Percentiles rank a stretch among this genome's conserved stretches.
These are phyloP conservation scores for Poecilus cupreus DNA, from an alignment of 2,888 invertebrate genomes.

Conservation along the genomic window DNA sequence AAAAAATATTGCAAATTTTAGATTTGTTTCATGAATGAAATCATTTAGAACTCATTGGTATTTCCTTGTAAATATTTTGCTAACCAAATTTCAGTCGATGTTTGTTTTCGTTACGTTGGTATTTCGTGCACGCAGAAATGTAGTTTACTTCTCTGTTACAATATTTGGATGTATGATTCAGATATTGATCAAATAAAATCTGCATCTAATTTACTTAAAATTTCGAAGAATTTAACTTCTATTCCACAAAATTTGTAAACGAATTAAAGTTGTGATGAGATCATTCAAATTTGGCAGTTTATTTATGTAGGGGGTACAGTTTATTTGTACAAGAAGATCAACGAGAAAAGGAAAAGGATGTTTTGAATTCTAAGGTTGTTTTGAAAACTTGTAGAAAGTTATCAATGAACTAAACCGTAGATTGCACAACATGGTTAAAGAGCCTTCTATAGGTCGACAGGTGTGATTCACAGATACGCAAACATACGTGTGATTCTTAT, in stretches of 20 bases:
- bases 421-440: conserved; percentile 12
- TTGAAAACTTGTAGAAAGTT: not conserved
- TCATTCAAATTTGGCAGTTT: not conserved
- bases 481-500: not conserved
- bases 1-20: not conserved
- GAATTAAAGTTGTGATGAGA: not conserved
- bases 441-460: not conserved
- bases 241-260: not conserved
- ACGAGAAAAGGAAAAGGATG: conserved; percentile 1
- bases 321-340: not conserved
- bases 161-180: conserved; percentile 20
- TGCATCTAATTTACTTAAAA: not conserved
- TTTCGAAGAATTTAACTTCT: not conserved
- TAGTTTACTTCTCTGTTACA: conserved; percentile 16
- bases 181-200: conserved; percentile 19
- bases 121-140: conserved; percentile 22
- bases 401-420: not conserved
- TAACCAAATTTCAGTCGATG: conserved; percentile 10
- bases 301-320: not conserved
- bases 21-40: conserved; percentile 22
- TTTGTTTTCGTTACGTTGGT: conserved; percentile 15
- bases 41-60: not conserved
- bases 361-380: not conserved
- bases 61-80: conserved; percentile 44
- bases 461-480: not conserved